Percentiles rank a stretch among this genome's conserved stretches.
These are phyloP conservation scores for Pagetopsis macropterus DNA, from an alignment of 2,797 vertebrate genomes.

Conservation along the genomic window DNA sequence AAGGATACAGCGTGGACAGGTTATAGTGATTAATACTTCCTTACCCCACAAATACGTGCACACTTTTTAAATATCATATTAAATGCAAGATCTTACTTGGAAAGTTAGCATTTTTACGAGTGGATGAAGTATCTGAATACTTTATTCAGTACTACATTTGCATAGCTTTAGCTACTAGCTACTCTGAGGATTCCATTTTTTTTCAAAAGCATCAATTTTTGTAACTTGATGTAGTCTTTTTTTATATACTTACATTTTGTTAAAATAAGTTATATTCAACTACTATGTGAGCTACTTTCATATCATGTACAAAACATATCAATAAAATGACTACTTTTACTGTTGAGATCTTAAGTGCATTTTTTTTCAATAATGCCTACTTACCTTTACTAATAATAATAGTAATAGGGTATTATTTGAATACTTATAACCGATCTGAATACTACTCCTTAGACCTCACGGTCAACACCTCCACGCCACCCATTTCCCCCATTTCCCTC, in stretches of 20 bases:
- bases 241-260: not conserved
- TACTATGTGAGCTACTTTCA: not conserved
- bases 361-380: not conserved
- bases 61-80: not conserved
- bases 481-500: constrained; percentile 51
- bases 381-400: not conserved
- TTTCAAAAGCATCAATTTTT: not conserved
- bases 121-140: not conserved
- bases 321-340: not conserved
- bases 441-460: constrained; percentile 19
- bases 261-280: not conserved
- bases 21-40: constrained; percentile 43
- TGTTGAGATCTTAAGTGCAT: not conserved
- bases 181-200: not conserved
- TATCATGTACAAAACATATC: not conserved
- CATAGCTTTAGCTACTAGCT: not conserved
- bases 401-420: not conserved
- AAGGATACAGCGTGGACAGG: constrained; percentile 56
- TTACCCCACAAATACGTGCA: not conserved
- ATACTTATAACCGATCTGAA: constrained; percentile 21
- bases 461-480: constrained; percentile 41
- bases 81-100: not conserved
- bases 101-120: not conserved
- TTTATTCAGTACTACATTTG: not conserved
- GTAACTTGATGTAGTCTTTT: not conserved